These are phyloP conservation scores for Erythrocebus patas DNA, from an alignment of 2,113 vertebrate genomes.

Conservation along the genomic window DNA sequence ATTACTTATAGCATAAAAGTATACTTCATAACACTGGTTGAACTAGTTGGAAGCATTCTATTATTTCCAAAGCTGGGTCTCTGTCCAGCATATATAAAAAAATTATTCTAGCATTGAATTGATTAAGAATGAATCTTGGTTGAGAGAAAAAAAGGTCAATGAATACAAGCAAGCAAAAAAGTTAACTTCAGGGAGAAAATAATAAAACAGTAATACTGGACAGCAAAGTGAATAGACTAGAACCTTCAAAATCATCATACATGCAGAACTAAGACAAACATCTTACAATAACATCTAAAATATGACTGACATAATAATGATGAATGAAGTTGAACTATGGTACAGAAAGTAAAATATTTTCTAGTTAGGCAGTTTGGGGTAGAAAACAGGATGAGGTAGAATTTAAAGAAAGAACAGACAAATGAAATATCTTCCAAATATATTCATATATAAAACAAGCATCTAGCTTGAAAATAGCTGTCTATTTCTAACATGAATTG, in stretches of 20 bases:
- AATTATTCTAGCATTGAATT: background rate
- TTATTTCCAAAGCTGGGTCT: background rate
- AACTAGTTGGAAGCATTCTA: constrained; percentile 8
- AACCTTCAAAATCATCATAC: background rate
- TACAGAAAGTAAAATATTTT: background rate
- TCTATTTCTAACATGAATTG: background rate
- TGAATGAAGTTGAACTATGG: background rate
- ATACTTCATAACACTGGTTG: background rate
- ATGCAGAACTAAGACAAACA: background rate
- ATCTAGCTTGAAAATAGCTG: background rate
- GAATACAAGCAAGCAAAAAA: background rate
- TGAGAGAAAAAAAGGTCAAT: background rate
- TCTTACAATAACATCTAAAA: background rate
- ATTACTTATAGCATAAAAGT: background rate
- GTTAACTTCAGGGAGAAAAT: background rate
- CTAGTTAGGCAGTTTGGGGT: background rate
- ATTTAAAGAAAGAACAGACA: background rate
- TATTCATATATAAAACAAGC: background rate
- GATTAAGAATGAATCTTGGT: constrained; percentile 45
- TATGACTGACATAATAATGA: background rate
- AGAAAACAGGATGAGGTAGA: background rate
- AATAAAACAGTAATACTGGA: background rate
- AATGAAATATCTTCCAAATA: background rate
- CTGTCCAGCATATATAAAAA: constrained; percentile 28
- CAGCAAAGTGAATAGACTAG: background rate